A percentile compares a stretch with the other conserved stretches of the same genome.
phyloP scores from a whole-genome alignment of 2,113 vertebrate genomes.

The Psittacula cyanocephala region DNA sequence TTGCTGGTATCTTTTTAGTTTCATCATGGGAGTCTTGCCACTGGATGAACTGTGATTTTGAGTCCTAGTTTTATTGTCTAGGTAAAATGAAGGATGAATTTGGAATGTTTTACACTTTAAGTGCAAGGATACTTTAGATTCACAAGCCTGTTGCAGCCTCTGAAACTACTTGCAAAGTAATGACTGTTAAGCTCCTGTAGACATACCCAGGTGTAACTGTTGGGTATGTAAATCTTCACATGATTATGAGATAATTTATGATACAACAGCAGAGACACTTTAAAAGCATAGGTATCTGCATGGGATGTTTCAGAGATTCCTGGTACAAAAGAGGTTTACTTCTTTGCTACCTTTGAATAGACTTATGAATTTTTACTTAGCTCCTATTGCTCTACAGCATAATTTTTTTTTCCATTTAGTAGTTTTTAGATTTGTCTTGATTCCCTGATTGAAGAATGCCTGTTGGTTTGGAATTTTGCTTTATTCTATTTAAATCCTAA shows the following conservation, averaged over 20 bases:
- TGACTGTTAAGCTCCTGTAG: neutral
- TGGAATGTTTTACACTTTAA: neutral
- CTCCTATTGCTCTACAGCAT: neutral
- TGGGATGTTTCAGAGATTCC: neutral
- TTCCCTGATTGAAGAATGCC: neutral
- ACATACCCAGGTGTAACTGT: neutral
- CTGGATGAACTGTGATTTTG: neutral
- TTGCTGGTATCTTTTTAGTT: slow-evolving; percentile 10
- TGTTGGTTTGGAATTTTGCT: neutral
- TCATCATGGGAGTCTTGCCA: neutral
- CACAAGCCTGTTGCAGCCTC: neutral
- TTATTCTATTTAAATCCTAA: neutral
- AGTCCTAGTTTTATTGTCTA: neutral
- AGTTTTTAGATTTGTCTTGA: neutral
- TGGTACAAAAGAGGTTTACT: neutral
- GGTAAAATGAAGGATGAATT: neutral
- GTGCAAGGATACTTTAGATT: neutral
- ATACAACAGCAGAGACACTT: neutral
- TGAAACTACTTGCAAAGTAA: neutral
- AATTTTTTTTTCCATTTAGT: neutral
- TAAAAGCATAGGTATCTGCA: neutral
- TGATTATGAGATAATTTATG: neutral
- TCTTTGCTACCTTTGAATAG: neutral
- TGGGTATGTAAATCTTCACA: neutral
- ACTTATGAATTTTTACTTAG: neutral